These are phyloP conservation scores for Tachina fera DNA, from an alignment of 2,888 invertebrate species.

Conservation along the genomic window DNA sequence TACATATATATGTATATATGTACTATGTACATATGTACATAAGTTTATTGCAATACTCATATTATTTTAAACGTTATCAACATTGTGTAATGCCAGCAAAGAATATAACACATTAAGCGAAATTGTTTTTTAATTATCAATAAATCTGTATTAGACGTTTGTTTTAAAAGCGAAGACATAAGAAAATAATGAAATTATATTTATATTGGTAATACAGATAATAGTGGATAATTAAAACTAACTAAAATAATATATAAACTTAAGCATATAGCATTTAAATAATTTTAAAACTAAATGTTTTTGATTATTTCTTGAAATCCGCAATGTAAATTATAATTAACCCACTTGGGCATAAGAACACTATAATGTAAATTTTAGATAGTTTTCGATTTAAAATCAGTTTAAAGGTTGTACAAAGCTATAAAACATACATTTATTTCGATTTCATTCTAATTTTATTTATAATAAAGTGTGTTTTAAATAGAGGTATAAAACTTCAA, in stretches of 20 bases:
- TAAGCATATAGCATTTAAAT: conserved; percentile 28
- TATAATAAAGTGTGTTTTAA: too few species aligned
- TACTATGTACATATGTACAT: background rate
- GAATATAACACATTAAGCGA: background rate
- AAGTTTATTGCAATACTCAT: background rate
- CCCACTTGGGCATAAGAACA: background rate
- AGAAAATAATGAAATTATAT: conserved; percentile 2
- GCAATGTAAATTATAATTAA: conserved; percentile 28
- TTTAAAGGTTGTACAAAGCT: too few species aligned
- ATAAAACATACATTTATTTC: too few species aligned
- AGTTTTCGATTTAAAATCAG: too few species aligned
- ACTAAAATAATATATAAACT: conserved; percentile 23
- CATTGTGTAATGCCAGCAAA: background rate
- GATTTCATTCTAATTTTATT: too few species aligned
- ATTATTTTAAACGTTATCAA: background rate
- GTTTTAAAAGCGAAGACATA: background rate
- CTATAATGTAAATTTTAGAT: background rate
- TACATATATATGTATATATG: background rate
- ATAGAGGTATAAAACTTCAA: too few species aligned
- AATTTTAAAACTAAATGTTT: conserved; percentile 37
- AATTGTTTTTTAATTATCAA: conserved; percentile 14
- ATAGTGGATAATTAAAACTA: conserved; percentile 33
- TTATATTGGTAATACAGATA: conserved; percentile 1
- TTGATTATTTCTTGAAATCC: conserved; percentile 50
- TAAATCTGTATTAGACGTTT: background rate